Base-by-base conservation (phyloP, 2,888 invertebrate genomes). In the Volucella bombylans region DNA sequence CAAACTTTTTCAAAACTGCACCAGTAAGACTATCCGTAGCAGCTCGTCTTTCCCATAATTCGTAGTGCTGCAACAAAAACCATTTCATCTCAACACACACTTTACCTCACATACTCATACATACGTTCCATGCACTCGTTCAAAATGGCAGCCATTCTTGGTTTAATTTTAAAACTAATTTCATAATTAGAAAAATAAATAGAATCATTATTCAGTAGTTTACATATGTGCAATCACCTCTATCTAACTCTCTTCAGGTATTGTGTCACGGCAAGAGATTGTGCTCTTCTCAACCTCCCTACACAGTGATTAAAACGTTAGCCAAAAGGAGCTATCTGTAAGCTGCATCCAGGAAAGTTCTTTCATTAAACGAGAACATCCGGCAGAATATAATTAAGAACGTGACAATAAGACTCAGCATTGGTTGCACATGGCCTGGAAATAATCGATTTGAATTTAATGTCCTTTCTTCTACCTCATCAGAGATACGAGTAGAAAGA, bases 391-490 rank as follows among this genome's bases (percentile, higher is more conserved):
- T 83, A 82, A 83, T 82, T 86, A 86, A 82, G 73, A 79, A 86
- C 82, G 86, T 86, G 86, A 86, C 82, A 80, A 83, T 82, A 82
- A 86, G 82, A 86, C 79, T 67, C 62, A 77, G 82, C 82, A 86
- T 86, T 67, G 82, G 82, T 71, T 86, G 73, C 71, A 78, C 79
- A 86, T 86, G 82, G 79, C 82, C 82, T 82, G 86, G 72, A 86
- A 79, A 80, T 76, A 82, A 82, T 86, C 82, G 78, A 86, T 86
- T 86, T 86, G 62, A 86, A 86, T 86, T 85, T 76, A 85, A 85
- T 81, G 77, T 85, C 76, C 76, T 62, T 54, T 23, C 41, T 73
- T 61, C 45, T 12, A 38, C 8, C 23, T 12, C 10, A 14, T 10
- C 54, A 31, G 31, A 31, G 31, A 31, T 31, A 31, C 31, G 31